phyloP scores from a whole-genome alignment of 2,113 vertebrate genomes.

The Isurus oxyrinchus region DNA sequence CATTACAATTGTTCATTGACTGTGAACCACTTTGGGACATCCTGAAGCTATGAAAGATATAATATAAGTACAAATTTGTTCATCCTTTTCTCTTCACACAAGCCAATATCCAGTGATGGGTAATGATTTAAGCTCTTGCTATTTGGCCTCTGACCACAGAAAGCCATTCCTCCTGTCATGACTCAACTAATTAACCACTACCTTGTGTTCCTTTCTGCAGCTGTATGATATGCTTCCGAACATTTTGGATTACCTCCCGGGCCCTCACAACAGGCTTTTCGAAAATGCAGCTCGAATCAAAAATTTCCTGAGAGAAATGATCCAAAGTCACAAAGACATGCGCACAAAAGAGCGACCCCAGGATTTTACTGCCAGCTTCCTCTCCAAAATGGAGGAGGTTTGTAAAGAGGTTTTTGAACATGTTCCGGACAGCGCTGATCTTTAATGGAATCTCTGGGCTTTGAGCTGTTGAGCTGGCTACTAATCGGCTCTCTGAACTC shows the following conservation, averaged over 20 bases:
- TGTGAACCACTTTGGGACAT: not conserved
- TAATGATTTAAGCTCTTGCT: not conserved
- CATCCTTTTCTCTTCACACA: not conserved
- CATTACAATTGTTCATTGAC: not conserved
- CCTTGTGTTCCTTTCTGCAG: not conserved
- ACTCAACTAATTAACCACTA: not conserved
- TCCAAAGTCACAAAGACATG: slow-evolving; percentile 42
- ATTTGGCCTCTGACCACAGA: not conserved
- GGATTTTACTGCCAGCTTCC: slow-evolving; percentile 51
- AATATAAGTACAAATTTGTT: too few relatives aligned
- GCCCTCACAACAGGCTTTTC: slow-evolving; percentile 39
- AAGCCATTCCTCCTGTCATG: not conserved
- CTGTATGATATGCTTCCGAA: slow-evolving; percentile 37
- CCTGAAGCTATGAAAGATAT: not conserved
- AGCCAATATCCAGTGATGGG: not conserved
- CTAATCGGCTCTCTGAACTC: not conserved
- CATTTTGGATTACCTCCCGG: slow-evolving; percentile 36
- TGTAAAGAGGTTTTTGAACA: not conserved
- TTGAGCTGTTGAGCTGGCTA: not conserved
- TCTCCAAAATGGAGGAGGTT: slow-evolving; percentile 51
- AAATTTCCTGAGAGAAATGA: slow-evolving; percentile 46
- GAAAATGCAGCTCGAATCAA: slow-evolving; percentile 41
- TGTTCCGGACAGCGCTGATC: not conserved
- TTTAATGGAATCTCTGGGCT: not conserved
- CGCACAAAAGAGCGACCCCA: slow-evolving; percentile 43